Base-by-base conservation (phyloP, 1,140 invertebrate species). In the Ooceraea biroi region DNA sequence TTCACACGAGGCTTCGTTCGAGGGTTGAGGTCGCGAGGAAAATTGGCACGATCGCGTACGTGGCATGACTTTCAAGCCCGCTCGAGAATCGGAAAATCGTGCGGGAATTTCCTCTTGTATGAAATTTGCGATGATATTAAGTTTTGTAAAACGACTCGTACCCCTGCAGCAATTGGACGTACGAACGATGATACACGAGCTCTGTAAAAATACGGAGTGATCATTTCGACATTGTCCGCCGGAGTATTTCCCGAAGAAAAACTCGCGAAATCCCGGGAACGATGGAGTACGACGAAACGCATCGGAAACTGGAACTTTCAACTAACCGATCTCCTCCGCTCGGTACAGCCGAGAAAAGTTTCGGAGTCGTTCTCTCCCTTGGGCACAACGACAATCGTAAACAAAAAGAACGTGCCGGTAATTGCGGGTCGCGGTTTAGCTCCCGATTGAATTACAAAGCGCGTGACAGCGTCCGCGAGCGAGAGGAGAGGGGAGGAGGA, bases 281-380 rank as follows among this genome's bases (percentile, higher is more conserved):
- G 65, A 41, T 30, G 30, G 22, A 74, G 50, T 7, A 7, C 55
- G 11, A 74, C n/a, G n/a, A 55, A 55, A 78, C 63, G 36, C 36
- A 55, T 8, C 36, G 41, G 60, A 55, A 65, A 76, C 19, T 78
- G 5, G 0, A 78, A 78, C 27, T 57, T 78, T 8, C 17, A 11
- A 44, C 19, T 50, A 41, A 57, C 36, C 7, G 76, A 57, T 69
- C 50, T 55, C 36, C 55, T n/a, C n/a, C n/a, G n/a, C n/a, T n/a
- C n/a, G n/a, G 44, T 78, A n/a, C 55, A 44, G 55, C 30, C 17
- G 63, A 44, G 14, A 17, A 41, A 69, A 78, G 48, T 78, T 78
- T 69, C 63, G 17, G 25, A 22, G 48, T 78, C 17, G 36, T 69
- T 30, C 17, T 19, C 36, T 44, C 11, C 11, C 30, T 65, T 27